phyloP scores from a whole-genome alignment of 2,113 vertebrate genomes.

The Ginglymostoma cirratum region DNA sequence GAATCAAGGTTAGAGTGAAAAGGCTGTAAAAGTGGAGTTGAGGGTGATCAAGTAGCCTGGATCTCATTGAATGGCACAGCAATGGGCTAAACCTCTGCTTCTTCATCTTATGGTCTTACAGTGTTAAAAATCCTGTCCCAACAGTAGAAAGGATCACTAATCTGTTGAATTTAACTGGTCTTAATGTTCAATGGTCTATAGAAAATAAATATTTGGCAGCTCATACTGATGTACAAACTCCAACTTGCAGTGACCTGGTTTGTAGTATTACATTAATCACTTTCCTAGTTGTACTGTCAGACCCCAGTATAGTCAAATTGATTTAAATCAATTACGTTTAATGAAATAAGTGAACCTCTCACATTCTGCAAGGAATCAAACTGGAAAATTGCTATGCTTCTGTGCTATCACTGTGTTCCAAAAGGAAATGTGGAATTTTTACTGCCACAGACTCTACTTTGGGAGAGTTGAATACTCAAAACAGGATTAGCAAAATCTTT shows the following conservation, averaged over 20 bases:
- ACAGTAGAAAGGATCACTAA: neutral
- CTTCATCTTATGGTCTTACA: too few relatives aligned
- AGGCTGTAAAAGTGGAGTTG: too few relatives aligned
- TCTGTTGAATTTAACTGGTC: neutral
- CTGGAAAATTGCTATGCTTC: neutral
- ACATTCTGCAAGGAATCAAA: neutral
- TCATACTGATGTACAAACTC: neutral
- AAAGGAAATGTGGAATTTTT: neutral
- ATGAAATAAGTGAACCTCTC: neutral
- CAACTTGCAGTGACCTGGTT: neutral
- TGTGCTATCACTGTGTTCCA: neutral
- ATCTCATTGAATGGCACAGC: too few relatives aligned
- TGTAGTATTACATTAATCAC: neutral
- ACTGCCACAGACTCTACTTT: neutral
- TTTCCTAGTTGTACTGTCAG: neutral
- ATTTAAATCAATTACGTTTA: neutral
- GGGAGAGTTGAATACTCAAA: neutral
- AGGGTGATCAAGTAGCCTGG: too few relatives aligned
- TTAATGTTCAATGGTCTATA: neutral
- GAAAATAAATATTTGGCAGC: neutral
- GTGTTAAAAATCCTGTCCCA: neutral
- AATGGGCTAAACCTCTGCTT: too few relatives aligned
- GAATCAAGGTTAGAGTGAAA: too few relatives aligned
- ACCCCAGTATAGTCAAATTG: neutral
- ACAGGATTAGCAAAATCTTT: neutral